Evolutionary conservation across 2,113 vertebrate genomes (phyloP).

Genomic region (Polypterus senegalus): DNA sequence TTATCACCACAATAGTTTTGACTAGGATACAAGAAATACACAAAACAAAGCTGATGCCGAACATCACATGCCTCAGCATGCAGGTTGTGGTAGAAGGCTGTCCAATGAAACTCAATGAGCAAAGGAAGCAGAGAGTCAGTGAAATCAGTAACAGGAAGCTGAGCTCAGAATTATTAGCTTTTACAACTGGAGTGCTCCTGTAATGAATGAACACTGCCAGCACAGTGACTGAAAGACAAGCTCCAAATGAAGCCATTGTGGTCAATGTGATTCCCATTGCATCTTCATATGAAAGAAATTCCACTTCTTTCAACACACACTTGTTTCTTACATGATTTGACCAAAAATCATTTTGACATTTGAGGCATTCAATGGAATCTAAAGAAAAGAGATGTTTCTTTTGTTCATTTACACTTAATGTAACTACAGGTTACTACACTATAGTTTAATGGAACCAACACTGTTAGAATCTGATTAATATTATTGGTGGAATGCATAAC

Average conservation of each 20-base stretch:
- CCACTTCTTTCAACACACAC: conserved; percentile 1
- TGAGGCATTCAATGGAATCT: neutral
- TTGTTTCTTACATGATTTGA: neutral
- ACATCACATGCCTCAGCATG: conserved; percentile 7
- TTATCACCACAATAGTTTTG: conserved; percentile 12
- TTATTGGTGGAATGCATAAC: no score
- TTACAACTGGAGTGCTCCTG: conserved; percentile 11
- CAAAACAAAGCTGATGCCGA: conserved; percentile 12
- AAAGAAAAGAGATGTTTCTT: neutral
- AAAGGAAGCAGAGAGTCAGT: conserved; percentile 10
- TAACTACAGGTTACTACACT: no score
- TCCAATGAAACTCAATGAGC: conserved; percentile 10
- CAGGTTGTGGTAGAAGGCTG: conserved; percentile 5
- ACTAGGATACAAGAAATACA: conserved; percentile 12
- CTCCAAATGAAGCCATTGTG: conserved; percentile 4
- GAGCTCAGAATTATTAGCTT: conserved; percentile 10
- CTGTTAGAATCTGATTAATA: no score
- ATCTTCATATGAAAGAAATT: conserved; percentile 13
- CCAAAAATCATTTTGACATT: conserved; percentile 10
- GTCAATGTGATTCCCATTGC: conserved; percentile 6
- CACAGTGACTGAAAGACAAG: conserved; percentile 1
- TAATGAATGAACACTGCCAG: conserved; percentile 9
- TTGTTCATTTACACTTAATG: no score
- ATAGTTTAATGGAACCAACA: no score
- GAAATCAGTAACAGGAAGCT: conserved; percentile 10